These are phyloP conservation scores for Hippopotamus amphibius DNA, from an alignment of 2,113 vertebrate species.

Conservation along the genomic window DNA sequence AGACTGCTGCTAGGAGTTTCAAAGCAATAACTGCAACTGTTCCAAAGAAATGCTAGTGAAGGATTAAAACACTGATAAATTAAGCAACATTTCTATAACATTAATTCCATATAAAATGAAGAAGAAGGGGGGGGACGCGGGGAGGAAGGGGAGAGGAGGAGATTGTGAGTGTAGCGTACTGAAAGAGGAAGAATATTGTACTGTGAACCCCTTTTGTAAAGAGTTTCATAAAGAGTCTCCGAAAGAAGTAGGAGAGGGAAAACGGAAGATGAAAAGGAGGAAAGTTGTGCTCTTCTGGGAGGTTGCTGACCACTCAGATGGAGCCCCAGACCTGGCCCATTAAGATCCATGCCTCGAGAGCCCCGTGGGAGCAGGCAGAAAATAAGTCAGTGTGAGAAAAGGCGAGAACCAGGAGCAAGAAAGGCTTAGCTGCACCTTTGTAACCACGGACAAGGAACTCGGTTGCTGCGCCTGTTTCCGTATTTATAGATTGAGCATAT, in stretches of 20 bases:
- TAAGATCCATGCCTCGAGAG: neutral
- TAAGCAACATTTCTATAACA: neutral
- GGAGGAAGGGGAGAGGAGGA: neutral
- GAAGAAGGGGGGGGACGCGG: neutral
- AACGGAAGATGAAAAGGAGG: neutral
- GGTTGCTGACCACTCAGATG: neutral
- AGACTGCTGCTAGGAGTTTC: neutral
- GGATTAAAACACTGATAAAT: neutral
- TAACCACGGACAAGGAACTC: neutral
- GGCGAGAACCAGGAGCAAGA: neutral
- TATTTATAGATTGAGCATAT: neutral
- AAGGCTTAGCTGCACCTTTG: neutral
- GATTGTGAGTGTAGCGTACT: neutral
- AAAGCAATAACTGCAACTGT: neutral
- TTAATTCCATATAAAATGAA: neutral
- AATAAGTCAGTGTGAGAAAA: neutral
- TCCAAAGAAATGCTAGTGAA: constrained; percentile 1
- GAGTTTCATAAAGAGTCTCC: neutral
- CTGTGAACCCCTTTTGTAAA: neutral
- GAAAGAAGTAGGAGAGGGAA: neutral
- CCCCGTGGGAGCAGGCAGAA: neutral
- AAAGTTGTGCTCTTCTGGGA: neutral
- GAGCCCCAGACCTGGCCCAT: neutral
- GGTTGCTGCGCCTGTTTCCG: neutral
- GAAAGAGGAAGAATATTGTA: neutral